phyloP scores from a whole-genome alignment of 1,140 invertebrate species.

The Caerostris darwini region DNA sequence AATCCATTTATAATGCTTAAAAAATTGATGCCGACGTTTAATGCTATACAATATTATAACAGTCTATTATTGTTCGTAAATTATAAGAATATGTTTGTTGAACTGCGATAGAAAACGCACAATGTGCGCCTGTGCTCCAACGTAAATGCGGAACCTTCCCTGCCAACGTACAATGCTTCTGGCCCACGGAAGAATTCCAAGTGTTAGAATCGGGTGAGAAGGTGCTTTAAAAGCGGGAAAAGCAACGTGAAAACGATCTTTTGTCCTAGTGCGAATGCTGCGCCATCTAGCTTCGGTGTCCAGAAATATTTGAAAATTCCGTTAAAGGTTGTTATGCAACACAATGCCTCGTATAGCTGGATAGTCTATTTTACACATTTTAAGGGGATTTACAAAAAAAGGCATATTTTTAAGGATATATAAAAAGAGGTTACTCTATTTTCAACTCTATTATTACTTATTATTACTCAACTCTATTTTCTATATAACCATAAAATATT shows the following conservation, averaged over 20 bases:
- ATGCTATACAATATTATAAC: background rate
- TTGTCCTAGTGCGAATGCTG: background rate
- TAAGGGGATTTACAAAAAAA: too few relatives aligned
- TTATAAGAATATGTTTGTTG: background rate
- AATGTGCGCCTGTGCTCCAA: background rate
- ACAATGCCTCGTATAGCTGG: too few relatives aligned
- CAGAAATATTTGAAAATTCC: background rate
- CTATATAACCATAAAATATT: too few relatives aligned
- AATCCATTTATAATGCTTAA: background rate
- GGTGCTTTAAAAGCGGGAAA: constrained; percentile 40
- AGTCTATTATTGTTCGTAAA: background rate
- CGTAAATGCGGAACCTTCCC: background rate
- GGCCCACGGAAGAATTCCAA: background rate
- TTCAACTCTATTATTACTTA: too few relatives aligned
- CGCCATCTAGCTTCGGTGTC: background rate
- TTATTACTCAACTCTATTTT: too few relatives aligned
- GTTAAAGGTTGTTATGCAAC: too few relatives aligned
- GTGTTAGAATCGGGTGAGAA: constrained; percentile 28
- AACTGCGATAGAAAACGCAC: background rate
- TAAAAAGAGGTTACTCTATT: too few relatives aligned
- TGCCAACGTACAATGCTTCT: background rate
- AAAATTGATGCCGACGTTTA: background rate
- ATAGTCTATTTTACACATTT: too few relatives aligned
- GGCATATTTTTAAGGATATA: too few relatives aligned
- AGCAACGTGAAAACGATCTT: background rate